Evolutionary conservation across 2,113 vertebrate species (phyloP).

Genomic region (Cebidichthys violaceus): DNA sequence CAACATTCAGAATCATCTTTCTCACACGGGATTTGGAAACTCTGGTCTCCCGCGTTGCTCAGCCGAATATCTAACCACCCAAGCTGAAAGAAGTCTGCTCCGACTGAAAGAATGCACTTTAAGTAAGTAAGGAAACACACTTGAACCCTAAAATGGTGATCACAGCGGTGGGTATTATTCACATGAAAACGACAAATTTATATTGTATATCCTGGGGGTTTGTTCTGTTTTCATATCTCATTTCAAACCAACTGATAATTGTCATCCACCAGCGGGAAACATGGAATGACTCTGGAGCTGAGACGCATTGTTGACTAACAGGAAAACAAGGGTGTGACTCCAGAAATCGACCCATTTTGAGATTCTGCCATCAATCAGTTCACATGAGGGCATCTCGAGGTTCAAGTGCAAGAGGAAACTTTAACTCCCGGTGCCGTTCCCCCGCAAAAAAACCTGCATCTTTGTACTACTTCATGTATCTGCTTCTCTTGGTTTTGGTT

Average conservation of each 20-base stretch:
- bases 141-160: slow-evolving; percentile 3
- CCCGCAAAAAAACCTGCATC: neutral
- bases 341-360: neutral
- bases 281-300: slow-evolving; percentile 7
- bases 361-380: neutral
- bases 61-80: slow-evolving; percentile 38
- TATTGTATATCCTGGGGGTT: slow-evolving; percentile 8
- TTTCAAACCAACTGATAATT: slow-evolving; percentile 8
- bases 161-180: slow-evolving; percentile 15
- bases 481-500: neutral
- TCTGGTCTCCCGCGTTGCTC: slow-evolving; percentile 23
- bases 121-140: neutral
- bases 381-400: neutral
- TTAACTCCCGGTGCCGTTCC: neutral
- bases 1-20: slow-evolving; percentile 43
- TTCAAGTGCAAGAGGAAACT: neutral
- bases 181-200: slow-evolving; percentile 15
- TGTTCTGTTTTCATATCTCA: neutral
- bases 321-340: slow-evolving; percentile 14
- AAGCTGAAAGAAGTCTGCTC: slow-evolving; percentile 25
- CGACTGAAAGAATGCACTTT: neutral
- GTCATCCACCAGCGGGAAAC: slow-evolving; percentile 8
- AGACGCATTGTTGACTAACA: slow-evolving; percentile 3
- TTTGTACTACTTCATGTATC: neutral
- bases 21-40: slow-evolving; percentile 36